Percentiles rank a stretch among this genome's conserved stretches.
phyloP scores from a whole-genome alignment of 2,888 invertebrate species.

The Merodon equestris region DNA sequence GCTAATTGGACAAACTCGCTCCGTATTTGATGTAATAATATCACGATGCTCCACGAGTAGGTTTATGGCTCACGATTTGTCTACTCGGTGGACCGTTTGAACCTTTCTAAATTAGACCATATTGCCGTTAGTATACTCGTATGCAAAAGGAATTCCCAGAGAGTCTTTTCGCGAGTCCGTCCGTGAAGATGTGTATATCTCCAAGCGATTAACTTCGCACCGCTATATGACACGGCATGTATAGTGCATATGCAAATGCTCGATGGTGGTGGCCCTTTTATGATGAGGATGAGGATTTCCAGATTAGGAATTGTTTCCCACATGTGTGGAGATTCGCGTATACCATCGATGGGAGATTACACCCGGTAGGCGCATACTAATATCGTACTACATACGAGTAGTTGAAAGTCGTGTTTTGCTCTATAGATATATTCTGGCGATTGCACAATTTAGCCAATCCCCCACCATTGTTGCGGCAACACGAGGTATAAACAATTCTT shows the following conservation, averaged over 20 bases:
- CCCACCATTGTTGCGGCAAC: constrained; percentile 33
- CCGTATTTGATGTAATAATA: too few relatives aligned
- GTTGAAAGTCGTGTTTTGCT: constrained; percentile 50
- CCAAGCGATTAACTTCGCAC: constrained; percentile 51
- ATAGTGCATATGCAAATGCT: constrained; percentile 59
- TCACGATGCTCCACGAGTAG: background rate
- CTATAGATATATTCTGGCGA: constrained; percentile 48
- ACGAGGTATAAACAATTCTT: constrained; percentile 58
- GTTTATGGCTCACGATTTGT: constrained; percentile 65
- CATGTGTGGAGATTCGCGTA: constrained; percentile 10
- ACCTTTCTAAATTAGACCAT: constrained; percentile 50
- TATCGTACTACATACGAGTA: constrained; percentile 17
- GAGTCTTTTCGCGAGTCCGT: background rate
- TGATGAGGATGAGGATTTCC: constrained; percentile 16
- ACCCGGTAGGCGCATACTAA: constrained; percentile 3
- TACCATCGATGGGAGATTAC: constrained; percentile 11
- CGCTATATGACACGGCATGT: constrained; percentile 54
- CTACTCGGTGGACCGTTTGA: constrained; percentile 27
- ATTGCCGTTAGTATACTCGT: constrained; percentile 12
- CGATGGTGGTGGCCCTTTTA: constrained; percentile 49
- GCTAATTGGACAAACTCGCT: too few relatives aligned
- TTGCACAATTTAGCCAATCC: constrained; percentile 37
- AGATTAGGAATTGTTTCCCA: constrained; percentile 34
- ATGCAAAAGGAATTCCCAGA: constrained; percentile 18
- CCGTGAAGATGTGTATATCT: constrained; percentile 4